Base-by-base conservation (phyloP, 2,113 vertebrate genomes). In the Acanthisitta chloris region DNA sequence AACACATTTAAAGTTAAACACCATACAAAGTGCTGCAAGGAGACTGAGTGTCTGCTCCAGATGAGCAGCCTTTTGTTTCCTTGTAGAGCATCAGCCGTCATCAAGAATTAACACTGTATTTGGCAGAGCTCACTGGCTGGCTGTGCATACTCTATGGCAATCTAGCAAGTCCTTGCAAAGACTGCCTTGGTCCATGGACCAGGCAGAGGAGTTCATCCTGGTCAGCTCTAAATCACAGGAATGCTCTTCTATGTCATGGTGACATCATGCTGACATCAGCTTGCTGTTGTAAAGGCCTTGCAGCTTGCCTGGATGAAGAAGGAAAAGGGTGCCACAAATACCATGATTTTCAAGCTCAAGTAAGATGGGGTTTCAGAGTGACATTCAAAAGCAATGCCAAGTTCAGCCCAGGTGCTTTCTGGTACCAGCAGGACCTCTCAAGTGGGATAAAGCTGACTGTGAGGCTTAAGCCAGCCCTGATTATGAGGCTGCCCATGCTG, bases 1-100 rank as follows among this genome's bases (percentile, higher is more conserved):
- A 88, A 40, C 40, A 70, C 25, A 15, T 61, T 86, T 59, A 88
- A 92, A 90, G 33, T 23, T 54, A 40, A 85, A 59, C 73, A 79
- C 43, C 26, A 79, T 70, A 42, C 0, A 0, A 84, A 94, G 29
- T 21, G 51, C 87, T 86, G 83, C 23, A 29, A 90, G 73, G 71
- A 90, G 81, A 70, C 34, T 33, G 51, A 51, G 49, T 48, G n/a
- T 33, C 43, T 79, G 81, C 61, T 88, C 31, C 48, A 40, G 33
- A 38, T 1, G 8, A 81, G n/a, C 36, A 94, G 46, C 42, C 65
- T 71, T 88, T 58, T 55, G 24, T 73, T 72, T 86, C 85, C 58
- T 67, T 55, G 51, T 21, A 71, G 64, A 51, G 16, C 33, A 78
- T 45, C 25, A 88, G 33, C 36, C 8, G 8, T 36, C 52, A 83